phyloP scores from a whole-genome alignment of 2,113 vertebrate species.

The Amphiprion percula region DNA sequence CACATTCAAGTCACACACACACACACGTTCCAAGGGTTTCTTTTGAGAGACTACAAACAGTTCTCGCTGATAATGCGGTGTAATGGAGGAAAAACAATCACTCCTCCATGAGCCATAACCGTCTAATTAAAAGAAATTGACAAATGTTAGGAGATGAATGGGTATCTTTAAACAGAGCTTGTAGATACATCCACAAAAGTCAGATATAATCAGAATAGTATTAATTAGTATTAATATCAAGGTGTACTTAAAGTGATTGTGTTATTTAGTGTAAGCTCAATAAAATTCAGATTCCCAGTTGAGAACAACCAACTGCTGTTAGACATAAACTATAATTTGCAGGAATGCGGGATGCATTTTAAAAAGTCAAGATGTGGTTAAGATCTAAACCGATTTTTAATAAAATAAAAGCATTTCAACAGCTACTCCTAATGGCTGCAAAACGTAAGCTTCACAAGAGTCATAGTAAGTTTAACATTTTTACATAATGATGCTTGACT shows the following conservation, averaged over 20 bases:
- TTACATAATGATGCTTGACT: background rate
- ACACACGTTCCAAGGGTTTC: background rate
- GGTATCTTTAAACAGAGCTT: background rate
- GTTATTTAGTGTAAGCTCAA: background rate
- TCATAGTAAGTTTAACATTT: conserved; percentile 3
- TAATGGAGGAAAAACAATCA: conserved; percentile 21
- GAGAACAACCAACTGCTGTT: background rate
- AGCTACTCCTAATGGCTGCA: background rate
- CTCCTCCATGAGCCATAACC: conserved; percentile 9
- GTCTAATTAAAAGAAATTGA: background rate
- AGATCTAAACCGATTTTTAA: background rate
- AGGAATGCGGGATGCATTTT: background rate
- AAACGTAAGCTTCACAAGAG: background rate
- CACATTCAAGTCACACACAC: conserved; percentile 49
- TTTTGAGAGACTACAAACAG: conserved; percentile 30
- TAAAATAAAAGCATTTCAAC: conserved; percentile 8
- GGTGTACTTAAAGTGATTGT: background rate
- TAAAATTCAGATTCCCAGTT: background rate
- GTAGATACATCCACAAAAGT: background rate
- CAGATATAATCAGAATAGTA: background rate
- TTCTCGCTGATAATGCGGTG: conserved; percentile 20
- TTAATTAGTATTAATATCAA: background rate
- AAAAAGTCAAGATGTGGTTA: background rate
- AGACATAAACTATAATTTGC: background rate
- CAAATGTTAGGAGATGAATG: background rate